phyloP scores from a whole-genome alignment of 1,140 invertebrate species.

The Ostrea edulis region DNA sequence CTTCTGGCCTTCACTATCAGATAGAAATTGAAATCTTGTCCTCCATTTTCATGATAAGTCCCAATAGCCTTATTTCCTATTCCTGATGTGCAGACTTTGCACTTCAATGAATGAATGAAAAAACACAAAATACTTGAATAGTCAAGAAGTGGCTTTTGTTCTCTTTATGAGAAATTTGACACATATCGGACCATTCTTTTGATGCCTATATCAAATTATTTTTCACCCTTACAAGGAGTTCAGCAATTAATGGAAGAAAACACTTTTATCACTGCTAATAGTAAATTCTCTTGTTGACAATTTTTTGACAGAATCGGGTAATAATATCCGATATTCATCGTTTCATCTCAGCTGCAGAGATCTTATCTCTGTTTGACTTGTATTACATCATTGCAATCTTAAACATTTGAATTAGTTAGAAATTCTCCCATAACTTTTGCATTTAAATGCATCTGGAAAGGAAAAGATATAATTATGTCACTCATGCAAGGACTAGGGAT shows the following conservation, averaged over 20 bases:
- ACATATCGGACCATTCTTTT: constrained; percentile 17
- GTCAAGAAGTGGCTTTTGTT: not conserved
- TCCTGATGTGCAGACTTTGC: constrained; percentile 11
- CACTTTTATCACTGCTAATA: constrained; percentile 28
- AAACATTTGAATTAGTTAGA: constrained; percentile 36
- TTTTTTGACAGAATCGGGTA: constrained; percentile 27
- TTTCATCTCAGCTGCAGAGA: constrained; percentile 16
- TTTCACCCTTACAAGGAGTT: constrained; percentile 17
- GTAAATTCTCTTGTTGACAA: constrained; percentile 31
- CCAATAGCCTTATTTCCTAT: not conserved
- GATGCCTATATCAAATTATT: constrained; percentile 39
- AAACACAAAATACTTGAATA: not conserved
- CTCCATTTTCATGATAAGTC: not conserved
- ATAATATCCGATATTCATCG: constrained; percentile 37
- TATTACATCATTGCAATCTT: constrained; percentile 20
- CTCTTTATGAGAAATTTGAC: constrained; percentile 34
- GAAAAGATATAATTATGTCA: constrained; percentile 28
- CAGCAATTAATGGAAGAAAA: constrained; percentile 26
- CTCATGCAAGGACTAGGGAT: not conserved
- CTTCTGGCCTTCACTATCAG: not conserved
- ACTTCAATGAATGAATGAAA: constrained; percentile 16
- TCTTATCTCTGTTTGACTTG: constrained; percentile 26
- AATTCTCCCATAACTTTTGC: constrained; percentile 32
- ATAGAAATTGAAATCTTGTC: constrained; percentile 3
- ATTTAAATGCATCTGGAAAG: constrained; percentile 22